phyloP scores from a whole-genome alignment of 1,140 invertebrate genomes.

The Lasioglossum albipes region DNA sequence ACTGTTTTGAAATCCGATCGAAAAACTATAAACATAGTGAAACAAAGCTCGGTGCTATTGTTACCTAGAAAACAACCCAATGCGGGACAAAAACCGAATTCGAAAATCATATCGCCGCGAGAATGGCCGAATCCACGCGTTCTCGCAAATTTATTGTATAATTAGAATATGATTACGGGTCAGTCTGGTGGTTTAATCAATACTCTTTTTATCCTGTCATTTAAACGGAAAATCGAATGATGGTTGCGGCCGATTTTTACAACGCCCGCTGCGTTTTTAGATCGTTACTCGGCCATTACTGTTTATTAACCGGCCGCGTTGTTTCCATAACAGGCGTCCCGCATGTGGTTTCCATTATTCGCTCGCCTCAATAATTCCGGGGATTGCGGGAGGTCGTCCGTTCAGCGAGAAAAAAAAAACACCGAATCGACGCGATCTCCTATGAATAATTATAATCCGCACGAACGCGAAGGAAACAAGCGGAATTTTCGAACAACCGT shows the following conservation, averaged over 20 bases:
- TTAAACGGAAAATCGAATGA: neutral
- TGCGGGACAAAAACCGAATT: too few relatives aligned
- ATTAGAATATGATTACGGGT: neutral
- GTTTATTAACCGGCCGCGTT: neutral
- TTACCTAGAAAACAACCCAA: too few relatives aligned
- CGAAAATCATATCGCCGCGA: neutral
- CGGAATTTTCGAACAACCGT: too few relatives aligned
- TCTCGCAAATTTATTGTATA: neutral
- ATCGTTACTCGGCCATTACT: neutral
- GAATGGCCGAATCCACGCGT: too few relatives aligned
- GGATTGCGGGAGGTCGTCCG: too few relatives aligned
- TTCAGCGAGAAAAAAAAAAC: too few relatives aligned
- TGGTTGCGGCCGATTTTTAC: neutral
- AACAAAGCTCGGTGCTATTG: too few relatives aligned
- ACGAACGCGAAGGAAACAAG: too few relatives aligned
- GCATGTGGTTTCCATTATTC: neutral
- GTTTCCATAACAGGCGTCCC: neutral
- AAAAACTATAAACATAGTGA: neutral
- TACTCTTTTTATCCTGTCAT: neutral
- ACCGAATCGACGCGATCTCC: too few relatives aligned
- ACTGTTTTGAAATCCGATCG: neutral
- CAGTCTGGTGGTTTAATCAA: neutral
- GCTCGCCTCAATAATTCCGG: too few relatives aligned
- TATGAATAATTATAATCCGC: too few relatives aligned
- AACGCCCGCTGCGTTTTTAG: neutral